Evolutionary conservation across 2,888 invertebrate genomes (phyloP).

Genomic region (Acanthosepion lycidas): DNA sequence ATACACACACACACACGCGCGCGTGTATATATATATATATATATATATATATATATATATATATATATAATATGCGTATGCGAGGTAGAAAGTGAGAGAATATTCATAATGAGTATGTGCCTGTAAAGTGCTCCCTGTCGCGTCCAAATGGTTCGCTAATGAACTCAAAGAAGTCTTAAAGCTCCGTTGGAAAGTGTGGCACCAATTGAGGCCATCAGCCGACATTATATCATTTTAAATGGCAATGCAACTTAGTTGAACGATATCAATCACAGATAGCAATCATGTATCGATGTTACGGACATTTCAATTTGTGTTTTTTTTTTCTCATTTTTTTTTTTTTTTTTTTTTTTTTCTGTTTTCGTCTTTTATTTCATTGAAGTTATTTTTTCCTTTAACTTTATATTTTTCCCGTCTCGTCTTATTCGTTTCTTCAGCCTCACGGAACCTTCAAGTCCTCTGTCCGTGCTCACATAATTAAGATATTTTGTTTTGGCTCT

Average conservation of each 20-base stretch:
- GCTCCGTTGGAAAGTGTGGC: neutral
- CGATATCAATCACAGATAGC: constrained; percentile 10
- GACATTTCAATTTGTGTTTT: neutral
- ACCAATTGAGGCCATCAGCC: neutral
- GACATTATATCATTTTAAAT: neutral
- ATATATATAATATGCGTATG: neutral
- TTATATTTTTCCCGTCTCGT: no score
- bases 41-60: no score
- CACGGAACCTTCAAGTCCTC: neutral
- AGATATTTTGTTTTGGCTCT: neutral
- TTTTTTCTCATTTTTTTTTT: no score
- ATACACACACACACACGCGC: no score
- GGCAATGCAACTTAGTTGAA: constrained; percentile 1
- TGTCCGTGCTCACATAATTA: neutral
- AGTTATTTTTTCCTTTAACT: no score
- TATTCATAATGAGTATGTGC: neutral
- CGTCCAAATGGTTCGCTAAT: neutral
- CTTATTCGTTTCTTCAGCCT: neutral
- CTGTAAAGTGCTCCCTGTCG: neutral
- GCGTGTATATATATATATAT: no score
- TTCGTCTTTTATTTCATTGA: no score
- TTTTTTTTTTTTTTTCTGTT: neutral
- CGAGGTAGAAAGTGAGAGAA: neutral
- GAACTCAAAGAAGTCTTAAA: neutral
- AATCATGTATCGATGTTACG: neutral